Base-by-base conservation (phyloP, 2,113 vertebrate species). In the Damaliscus lunatus region DNA sequence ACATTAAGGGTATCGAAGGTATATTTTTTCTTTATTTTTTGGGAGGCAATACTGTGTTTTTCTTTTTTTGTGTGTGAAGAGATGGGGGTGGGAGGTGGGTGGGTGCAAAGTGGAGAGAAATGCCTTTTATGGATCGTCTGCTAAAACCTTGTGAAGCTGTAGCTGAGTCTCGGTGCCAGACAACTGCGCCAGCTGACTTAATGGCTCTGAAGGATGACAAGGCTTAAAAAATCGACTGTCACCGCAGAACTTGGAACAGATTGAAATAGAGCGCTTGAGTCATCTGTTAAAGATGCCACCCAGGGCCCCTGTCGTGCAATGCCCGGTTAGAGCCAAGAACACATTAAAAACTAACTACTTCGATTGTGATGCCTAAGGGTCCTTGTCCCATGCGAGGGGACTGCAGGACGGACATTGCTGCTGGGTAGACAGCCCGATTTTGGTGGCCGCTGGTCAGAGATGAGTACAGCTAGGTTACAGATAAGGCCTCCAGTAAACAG, bases 131-230 rank as follows among this genome's bases (percentile, higher is more conserved):
- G 96, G 98, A 98, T 98, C 80, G 97, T 98, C 98, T 98, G 99
- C 97, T 98, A 98, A 98, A 96, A 96, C 98, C 98, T 96, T 92
- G 98, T 98, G 97, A 99, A 98, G 98, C 96, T 86, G 85, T 88
- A 98, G 98, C 98, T 98, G 11, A 96, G 96, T 98, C 96, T 98
- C 91, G 14, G 96, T 97, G 98, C 98, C 99, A 99, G 98, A 98
- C 98, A 98, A 98, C 98, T 94, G 97, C 96, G 98, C 98, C 98
- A 98, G 98, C 98, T 99, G 99, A 99, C 99, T 99, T 98, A 97
- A 98, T 98, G 99, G 98, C 98, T 99, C 98, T 98, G 98, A 98
- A 98, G 98, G 98, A 98, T 98, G 99, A 99, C 98, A 98, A 97
- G 98, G 91, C 97, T 98, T 97, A 98, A 98, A 98, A 98, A 99